Evolutionary conservation across 1,140 invertebrate species (phyloP), one percentile per base, ranked within the genome.

Genomic region (Mylabris phalerata): DNA sequence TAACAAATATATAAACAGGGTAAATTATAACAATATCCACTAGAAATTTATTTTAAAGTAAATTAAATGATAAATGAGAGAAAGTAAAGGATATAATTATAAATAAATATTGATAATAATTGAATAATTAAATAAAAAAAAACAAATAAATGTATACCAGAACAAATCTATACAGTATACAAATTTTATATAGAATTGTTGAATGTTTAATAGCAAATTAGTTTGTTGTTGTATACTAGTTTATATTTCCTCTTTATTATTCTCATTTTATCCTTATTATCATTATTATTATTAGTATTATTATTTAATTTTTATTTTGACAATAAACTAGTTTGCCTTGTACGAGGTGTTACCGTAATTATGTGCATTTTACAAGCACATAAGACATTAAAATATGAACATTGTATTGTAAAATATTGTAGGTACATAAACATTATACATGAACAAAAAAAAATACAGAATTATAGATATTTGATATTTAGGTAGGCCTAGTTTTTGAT

Each of bases 401-500:
- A 40, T 41, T 41, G 51, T 59, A 46, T 52, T 52, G 42, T 27
- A 50, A 48, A 70, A 68, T 71, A 71, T 59, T 64, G 62, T 71
- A 70, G 68, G 67, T 67, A 67, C 67, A 65, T 69, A 7, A 32
- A 32, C 32, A 32, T 32, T 32, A 32, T 32, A 32, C 7, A 65
- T 59, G 65, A 64, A 67, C 59, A 64, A 63, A 32, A 32, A 32
- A 32, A 32, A 32, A 32, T 32, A 32, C 7, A 32, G 4, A 5
- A 32, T 32, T 63, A 71, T 71, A 72, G 68, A 71, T 70, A 70
- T 71, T 72, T 71, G 69, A 72, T 71, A 71, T 68, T 67, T 72
- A 72, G 69, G 65, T 72, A 72, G 71, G 63, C 64, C 67, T 72
- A 72, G 71, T 72, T 72, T 72, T 72, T 70, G 69, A 71, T 68